Evolutionary conservation across 2,113 vertebrate species (phyloP), one percentile per base, ranked within the genome.

Genomic region (Aphyosemion australe): DNA sequence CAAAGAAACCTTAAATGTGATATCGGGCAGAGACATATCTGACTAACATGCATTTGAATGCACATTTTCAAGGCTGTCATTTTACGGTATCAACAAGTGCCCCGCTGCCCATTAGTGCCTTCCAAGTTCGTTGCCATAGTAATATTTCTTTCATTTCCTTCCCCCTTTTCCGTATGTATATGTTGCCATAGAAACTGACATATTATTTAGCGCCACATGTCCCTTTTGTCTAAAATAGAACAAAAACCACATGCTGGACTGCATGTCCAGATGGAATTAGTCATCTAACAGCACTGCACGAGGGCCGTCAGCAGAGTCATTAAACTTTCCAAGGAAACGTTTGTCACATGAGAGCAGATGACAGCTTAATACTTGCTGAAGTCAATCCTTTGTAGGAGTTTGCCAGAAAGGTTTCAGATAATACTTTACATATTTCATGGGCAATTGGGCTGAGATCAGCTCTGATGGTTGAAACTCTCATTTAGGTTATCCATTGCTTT

Each of bases 51-150:
- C n/a, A 26, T 26, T 26, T 26, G 26, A 26, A 26, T 26, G 34
- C 34, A 7, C 9, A 7, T 37, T 37, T 37, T 1, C 34, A 37
- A 37, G 34, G 9, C 6, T 8, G 45, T 47, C 68, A 43, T 43
- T 39, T 48, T 58, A 65, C 71, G 65, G 69, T 31, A 61, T 60
- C 80, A 79, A 69, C 72, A 72, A 72, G 73, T 73, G 61, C 37
- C 60, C 54, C 61, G 12, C 31, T 49, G 76, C 47, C 45, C 21
- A 16, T 15, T 6, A 12, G 20, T n/a, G 18, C 69, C 59, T 56
- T 65, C 34, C 67, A 75, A 70, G 59, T 80, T 63, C 31, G 87
- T 91, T 87, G 60, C 86, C 88, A 90, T 90, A 68, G 88, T 45
- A 69, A 91, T 81, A 70, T 68, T 84, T 72, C 56, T 78, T 65